phyloP scores from a whole-genome alignment of 2,113 vertebrate genomes.

The Porphyrio hochstetteri region DNA sequence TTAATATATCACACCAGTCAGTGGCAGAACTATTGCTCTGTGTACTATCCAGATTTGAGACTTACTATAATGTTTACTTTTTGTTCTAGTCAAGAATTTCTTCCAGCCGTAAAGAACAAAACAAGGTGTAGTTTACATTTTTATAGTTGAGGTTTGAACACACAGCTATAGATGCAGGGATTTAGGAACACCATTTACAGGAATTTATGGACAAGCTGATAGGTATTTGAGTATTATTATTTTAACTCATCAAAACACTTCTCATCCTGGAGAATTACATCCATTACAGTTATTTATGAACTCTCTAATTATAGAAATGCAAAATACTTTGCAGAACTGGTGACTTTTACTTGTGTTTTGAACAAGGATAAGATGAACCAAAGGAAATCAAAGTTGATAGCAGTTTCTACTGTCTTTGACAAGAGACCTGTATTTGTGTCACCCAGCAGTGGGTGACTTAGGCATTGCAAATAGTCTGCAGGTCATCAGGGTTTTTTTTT shows the following conservation, averaged over 20 bases:
- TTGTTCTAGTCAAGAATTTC: background rate
- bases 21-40: background rate
- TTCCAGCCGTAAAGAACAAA: slow-evolving; percentile 21
- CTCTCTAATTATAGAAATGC: background rate
- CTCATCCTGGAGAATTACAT: background rate
- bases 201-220: background rate
- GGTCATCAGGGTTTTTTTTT: background rate
- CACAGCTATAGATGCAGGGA: background rate
- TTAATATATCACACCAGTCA: background rate
- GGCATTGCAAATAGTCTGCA: background rate
- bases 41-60: background rate
- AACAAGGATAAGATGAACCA: background rate
- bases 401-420: background rate
- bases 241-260: background rate
- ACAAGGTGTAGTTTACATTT: background rate
- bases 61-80: background rate
- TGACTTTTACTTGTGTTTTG: background rate
- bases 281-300: background rate
- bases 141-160: background rate
- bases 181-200: background rate
- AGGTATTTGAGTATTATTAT: background rate
- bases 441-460: background rate
- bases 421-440: background rate
- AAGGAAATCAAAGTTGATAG: background rate
- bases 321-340: background rate